Conservation (phyloP, 2,888 invertebrate species). For the Pyrrhosoma nymphula region DNA sequence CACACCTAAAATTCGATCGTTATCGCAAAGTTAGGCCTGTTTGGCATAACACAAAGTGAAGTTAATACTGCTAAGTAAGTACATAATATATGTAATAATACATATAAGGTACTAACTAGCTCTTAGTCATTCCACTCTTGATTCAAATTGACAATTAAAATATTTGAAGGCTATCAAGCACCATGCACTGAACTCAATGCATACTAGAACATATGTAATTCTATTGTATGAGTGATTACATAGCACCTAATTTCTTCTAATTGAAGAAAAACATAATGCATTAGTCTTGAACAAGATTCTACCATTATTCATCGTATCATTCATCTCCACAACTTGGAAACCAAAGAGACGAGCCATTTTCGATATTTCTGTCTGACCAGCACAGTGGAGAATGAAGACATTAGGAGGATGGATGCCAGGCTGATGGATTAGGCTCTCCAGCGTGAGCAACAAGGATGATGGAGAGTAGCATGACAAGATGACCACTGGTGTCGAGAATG, state of each 20-base stretch:
- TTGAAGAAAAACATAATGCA: neutral
- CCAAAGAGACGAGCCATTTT: slow-evolving; percentile 72
- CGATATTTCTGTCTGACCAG: slow-evolving; percentile 71
- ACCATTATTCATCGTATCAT: slow-evolving; percentile 37
- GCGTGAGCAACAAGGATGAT: slow-evolving; percentile 75
- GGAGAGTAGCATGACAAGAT: slow-evolving; percentile 73
- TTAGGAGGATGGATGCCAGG: slow-evolving; percentile 78
- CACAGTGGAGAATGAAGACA: slow-evolving; percentile 74
- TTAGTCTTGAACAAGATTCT: neutral
- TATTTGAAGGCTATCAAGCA: no score
- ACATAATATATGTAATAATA: no score
- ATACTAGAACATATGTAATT: no score
- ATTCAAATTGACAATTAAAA: no score
- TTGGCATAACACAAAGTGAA: neutral
- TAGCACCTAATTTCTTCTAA: no score
- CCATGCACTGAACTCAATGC: no score
- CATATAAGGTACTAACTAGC: neutral
- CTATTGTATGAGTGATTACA: no score
- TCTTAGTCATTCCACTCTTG: no score
- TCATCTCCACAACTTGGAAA: slow-evolving; percentile 70
- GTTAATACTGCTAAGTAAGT: no score
- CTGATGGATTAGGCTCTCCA: slow-evolving; percentile 79
- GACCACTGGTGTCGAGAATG: slow-evolving; percentile 74
- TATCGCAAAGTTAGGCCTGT: neutral
- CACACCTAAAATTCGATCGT: slow-evolving; percentile 41